Conservation (phyloP, 2,888 invertebrate genomes). For the Tromatobia lineatoria region DNA sequence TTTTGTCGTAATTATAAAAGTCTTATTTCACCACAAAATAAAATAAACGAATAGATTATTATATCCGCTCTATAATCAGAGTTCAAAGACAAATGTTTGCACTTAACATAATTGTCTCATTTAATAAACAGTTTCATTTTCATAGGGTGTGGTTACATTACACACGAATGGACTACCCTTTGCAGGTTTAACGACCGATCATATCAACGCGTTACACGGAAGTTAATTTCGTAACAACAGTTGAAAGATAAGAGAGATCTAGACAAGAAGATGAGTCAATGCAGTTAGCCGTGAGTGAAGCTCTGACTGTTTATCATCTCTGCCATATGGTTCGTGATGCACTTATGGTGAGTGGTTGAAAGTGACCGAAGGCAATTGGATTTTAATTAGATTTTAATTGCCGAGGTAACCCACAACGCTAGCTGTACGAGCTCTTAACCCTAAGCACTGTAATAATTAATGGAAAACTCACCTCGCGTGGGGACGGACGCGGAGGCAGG, state of each 20-base stretch:
- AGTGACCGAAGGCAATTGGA: slow-evolving; percentile 32
- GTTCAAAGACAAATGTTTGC: slow-evolving; percentile 6
- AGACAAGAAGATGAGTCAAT: slow-evolving; percentile 56
- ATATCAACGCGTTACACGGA: slow-evolving; percentile 58
- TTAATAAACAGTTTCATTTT: slow-evolving; percentile 21
- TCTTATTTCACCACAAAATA: neutral
- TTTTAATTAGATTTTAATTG: slow-evolving; percentile 60
- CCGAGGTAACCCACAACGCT: slow-evolving; percentile 5
- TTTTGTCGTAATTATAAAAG: neutral
- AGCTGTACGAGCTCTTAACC: neutral
- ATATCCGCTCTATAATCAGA: neutral
- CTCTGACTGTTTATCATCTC: neutral
- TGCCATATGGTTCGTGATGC: slow-evolving; percentile 49
- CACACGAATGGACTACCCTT: neutral
- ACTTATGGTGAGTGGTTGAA: slow-evolving; percentile 42
- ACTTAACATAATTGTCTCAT: slow-evolving; percentile 32
- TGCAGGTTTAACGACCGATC: slow-evolving; percentile 60
- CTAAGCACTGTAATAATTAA: slow-evolving; percentile 20
- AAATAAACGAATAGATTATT: slow-evolving; percentile 6
- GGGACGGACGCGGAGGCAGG: slow-evolving; percentile 82
- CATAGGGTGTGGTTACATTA: slow-evolving; percentile 54
- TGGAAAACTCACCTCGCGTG: slow-evolving; percentile 80
- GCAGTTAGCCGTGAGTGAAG: slow-evolving; percentile 43
- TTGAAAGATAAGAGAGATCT: slow-evolving; percentile 33
- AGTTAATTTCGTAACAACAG: slow-evolving; percentile 58